Base-by-base conservation (phyloP, 2,888 invertebrate genomes). In the Leucophenga maculata region DNA sequence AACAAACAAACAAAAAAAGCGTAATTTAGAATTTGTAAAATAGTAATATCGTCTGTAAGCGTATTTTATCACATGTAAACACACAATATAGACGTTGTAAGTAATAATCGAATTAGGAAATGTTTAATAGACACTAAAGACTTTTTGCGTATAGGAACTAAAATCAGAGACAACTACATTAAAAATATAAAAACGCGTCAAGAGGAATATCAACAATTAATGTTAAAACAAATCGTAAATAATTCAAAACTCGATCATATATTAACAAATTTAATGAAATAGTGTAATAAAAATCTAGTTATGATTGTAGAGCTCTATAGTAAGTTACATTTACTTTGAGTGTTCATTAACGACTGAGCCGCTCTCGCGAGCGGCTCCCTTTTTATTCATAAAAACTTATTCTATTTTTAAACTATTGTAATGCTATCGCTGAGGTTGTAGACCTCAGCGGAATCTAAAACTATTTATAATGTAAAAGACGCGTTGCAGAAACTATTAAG, bases 51-150 rank as follows among this genome's bases (percentile, higher is more conserved):
- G 8, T 59, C 6, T 31, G 9, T 59, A 59, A 59, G 57, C 57
- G 57, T 32, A n/a, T 59, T 59, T 59, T 31, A 59, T n/a, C n/a
- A 11, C 1, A 22, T 26, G 57, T 55, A 55, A 9, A 18, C 50
- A 50, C 55, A 22, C 22, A 55, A 55, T 18, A 39, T 39, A 60
- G 60, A 39, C 8, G 8, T 60, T 44, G n/a, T 26, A 62, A 46
- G 62, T 62, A 62, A 20, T 62, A 62, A 46, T 62, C 46, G 62
- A 62, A 48, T 62, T 62, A 62, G 62, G 16, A 18, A 62, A 62
- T 14, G 46, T 62, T 22, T 44, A 16, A 62, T 14, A 62, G 11
- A 62, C 44, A 22, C 55, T 20, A 62, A 62, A 62, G 46, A 44
- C 46, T 46, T 22, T 22, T 20, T 62, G 46, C 62, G 62, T 46